Evolutionary conservation across 2,797 vertebrate genomes (phyloP).

Genomic region (Margarornis squamiger): DNA sequence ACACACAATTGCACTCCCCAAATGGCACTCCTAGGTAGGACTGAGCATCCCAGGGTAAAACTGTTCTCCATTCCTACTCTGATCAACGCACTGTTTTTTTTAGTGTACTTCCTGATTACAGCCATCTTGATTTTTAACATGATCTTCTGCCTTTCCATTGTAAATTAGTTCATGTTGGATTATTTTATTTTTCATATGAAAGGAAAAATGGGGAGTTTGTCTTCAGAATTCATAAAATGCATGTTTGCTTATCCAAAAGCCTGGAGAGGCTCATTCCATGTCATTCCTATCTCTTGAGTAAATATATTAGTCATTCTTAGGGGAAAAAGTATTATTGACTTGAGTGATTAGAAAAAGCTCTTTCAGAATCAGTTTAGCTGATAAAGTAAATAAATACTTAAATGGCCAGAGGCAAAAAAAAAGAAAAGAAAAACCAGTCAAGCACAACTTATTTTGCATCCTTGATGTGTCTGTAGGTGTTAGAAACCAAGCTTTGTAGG

Average conservation of each 20-base stretch:
- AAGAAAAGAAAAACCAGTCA: not conserved
- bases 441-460: not conserved
- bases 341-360: constrained; percentile 31
- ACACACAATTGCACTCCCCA: not conserved
- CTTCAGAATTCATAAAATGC: constrained; percentile 20
- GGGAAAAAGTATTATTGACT: constrained; percentile 24
- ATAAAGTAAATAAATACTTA: constrained; percentile 43
- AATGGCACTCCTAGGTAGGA: not conserved
- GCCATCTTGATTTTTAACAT: not conserved
- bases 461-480: not conserved
- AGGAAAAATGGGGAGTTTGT: not conserved
- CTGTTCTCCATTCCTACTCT: not conserved
- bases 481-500: not conserved
- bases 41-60: not conserved
- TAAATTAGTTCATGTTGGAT: not conserved
- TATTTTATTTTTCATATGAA: constrained; percentile 3
- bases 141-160: not conserved
- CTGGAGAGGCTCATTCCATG: not conserved
- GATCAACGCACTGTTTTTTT: not conserved
- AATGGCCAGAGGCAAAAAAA: not conserved
- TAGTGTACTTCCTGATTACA: not conserved
- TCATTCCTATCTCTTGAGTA: constrained; percentile 20
- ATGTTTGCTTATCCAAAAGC: not conserved
- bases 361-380: constrained; percentile 50
- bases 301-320: constrained; percentile 26